Conservation (phyloP, 2,888 invertebrate species). For the Pheosia gnoma region DNA sequence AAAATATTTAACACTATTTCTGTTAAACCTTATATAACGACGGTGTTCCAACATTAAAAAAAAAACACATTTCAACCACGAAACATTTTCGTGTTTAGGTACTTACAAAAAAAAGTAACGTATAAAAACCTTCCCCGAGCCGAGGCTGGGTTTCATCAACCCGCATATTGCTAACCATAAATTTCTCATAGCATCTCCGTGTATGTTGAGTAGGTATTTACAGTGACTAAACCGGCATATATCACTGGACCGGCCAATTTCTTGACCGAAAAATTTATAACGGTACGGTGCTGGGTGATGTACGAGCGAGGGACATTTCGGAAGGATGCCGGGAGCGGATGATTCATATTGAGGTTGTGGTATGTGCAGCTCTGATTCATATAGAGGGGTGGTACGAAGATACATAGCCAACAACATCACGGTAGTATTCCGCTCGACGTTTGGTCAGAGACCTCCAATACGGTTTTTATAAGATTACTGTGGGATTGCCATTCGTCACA, state of each 20-base stretch:
- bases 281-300: constrained; percentile 60
- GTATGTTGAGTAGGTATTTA: constrained; percentile 67
- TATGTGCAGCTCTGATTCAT: constrained; percentile 2
- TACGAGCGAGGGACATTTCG: constrained; percentile 56
- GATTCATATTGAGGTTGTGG: constrained; percentile 32
- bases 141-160: constrained; percentile 62
- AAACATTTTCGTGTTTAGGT: constrained; percentile 25
- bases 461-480: too few relatives aligned
- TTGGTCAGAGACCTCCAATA: too few relatives aligned
- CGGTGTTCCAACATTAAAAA: not conserved
- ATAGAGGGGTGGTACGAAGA: too few relatives aligned
- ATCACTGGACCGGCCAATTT: constrained; percentile 74
- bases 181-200: constrained; percentile 56
- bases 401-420: too few relatives aligned
- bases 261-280: constrained; percentile 83
- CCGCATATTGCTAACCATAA: constrained; percentile 73
- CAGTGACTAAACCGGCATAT: constrained; percentile 63
- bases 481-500: too few relatives aligned
- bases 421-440: too few relatives aligned
- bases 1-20: too few relatives aligned
- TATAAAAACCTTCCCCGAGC: constrained; percentile 45
- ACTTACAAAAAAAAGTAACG: constrained; percentile 51
- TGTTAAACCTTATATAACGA: not conserved
- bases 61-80: not conserved
- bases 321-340: constrained; percentile 17